phyloP scores from a whole-genome alignment of 2,797 vertebrate species.

The Notamacropus eugenii region DNA sequence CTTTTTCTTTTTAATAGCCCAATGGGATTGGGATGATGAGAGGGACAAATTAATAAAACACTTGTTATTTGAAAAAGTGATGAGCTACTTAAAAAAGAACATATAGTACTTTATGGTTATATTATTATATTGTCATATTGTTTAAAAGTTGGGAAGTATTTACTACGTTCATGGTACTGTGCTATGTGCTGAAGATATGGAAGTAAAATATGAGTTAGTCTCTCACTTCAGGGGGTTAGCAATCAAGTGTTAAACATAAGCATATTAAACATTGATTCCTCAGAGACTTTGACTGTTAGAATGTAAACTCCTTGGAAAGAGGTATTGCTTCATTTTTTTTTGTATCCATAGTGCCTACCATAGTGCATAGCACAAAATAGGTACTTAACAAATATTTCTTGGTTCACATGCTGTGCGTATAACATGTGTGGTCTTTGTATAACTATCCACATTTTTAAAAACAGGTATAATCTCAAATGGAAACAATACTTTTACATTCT shows the following conservation, averaged over 20 bases:
- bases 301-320: background rate
- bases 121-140: background rate
- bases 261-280: background rate
- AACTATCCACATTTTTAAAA: background rate
- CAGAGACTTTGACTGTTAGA: background rate
- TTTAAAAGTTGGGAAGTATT: background rate
- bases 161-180: background rate
- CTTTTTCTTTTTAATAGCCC: background rate
- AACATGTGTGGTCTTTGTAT: background rate
- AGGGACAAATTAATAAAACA: background rate
- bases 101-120: background rate
- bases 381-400: background rate
- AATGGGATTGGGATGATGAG: background rate
- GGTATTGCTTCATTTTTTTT: background rate
- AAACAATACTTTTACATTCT: constrained; percentile 29
- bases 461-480: background rate
- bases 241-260: background rate
- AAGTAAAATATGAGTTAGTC: background rate
- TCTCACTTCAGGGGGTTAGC: background rate
- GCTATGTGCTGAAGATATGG: background rate
- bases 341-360: background rate
- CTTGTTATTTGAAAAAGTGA: background rate
- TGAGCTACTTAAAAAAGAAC: background rate
- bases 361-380: background rate
- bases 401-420: background rate